A percentile compares a stretch with the other conserved stretches of the same genome.
Conservation (phyloP, 2,797 vertebrate genomes). For the Acanthopagrus latus region DNA sequence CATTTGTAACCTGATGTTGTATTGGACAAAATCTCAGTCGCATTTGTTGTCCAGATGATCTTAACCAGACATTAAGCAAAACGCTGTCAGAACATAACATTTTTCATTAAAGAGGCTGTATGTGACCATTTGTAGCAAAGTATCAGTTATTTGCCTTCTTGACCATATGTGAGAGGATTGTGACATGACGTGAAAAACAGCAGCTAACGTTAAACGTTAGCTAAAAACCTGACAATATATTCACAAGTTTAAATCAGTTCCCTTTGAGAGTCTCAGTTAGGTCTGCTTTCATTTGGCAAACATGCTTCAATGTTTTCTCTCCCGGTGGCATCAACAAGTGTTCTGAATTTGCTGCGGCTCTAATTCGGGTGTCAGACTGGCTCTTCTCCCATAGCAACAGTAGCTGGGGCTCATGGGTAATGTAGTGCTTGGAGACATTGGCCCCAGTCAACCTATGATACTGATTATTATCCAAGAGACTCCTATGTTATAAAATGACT, state of each 20-base stretch:
- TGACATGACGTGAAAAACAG: no score
- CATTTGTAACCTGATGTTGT: no score
- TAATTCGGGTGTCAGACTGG: background rate
- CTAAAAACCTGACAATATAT: no score
- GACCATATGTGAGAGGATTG: no score
- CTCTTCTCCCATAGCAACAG: conserved; percentile 5
- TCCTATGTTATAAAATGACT: background rate
- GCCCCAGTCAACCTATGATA: background rate
- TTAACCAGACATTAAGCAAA: no score
- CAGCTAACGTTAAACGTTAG: no score
- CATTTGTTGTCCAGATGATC: no score
- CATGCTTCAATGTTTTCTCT: background rate
- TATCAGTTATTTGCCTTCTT: no score
- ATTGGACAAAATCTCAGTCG: no score
- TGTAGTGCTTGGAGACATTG: background rate
- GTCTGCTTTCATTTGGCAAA: background rate
- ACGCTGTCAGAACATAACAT: no score
- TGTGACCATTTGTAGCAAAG: no score
- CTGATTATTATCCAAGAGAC: background rate
- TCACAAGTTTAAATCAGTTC: background rate
- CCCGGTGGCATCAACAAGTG: background rate
- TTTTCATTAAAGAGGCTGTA: no score
- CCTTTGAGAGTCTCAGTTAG: background rate
- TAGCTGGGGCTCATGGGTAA: background rate
- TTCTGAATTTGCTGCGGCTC: conserved; percentile 2